Evolutionary conservation across 1,140 invertebrate species (phyloP), one percentile per base, ranked within the genome.

Genomic region (Lordiphosa collinella): DNA sequence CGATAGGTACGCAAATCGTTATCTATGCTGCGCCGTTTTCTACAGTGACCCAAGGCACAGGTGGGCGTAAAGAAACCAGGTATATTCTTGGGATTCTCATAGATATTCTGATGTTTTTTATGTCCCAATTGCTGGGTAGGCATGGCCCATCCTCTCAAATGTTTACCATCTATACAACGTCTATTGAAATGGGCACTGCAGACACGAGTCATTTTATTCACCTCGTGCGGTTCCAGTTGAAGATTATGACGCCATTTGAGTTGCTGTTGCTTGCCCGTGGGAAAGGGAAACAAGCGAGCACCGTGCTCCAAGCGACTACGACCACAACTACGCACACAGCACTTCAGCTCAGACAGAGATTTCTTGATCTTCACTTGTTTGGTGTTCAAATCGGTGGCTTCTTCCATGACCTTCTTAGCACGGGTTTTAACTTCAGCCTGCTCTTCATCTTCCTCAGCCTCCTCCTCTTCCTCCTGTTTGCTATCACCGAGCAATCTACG

Each of bases 71-170:
- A 86, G 38, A 87, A 76, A 5, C 72, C 76, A 1, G 79, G 86
- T 41, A 88, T 68, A 40, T 86, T 86, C 57, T 87, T 82, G 2
- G 80, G 86, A 51, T 88, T 88, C 47, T 88, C 86, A 57, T 72
- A 84, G 14, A 88, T 84, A 1, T 66, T 61, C 13, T 75, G 73
- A 16, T 64, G 54, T 6, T 54, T 37, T 14, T 54, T 40, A 16
- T 88, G 86, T 0, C 86, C 86, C 55, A 88, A 37, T 41, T 84
- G 76, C 16, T 59, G 57, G 0, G 86, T 88, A 14, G 86, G 86
- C 60, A 88, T 82, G 0, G 86, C 86, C 86, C 86, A 88, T 10
- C 73, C 36, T 0, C 86, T 47, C 12, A 88, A 35, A 13, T 84
- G 62, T 18, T 80, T 88, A n/a, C 74, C 86, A 22, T 87, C 86